Conservation (phyloP, 2,888 invertebrate species). For the Apodemia duryi region DNA sequence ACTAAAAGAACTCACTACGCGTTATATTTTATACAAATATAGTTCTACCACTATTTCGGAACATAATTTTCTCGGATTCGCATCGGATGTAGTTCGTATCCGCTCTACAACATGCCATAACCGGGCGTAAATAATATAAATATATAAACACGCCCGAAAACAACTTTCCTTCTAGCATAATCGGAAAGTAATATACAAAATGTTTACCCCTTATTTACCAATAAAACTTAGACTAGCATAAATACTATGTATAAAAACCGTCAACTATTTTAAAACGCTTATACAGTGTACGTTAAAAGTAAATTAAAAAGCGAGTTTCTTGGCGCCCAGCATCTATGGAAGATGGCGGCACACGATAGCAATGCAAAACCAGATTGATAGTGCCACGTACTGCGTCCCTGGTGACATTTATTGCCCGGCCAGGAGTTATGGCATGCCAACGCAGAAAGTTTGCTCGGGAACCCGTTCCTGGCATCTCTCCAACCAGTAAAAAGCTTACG, state of each 20-base stretch:
- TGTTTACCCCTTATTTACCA: too few relatives aligned
- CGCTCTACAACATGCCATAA: too few relatives aligned
- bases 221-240: background rate
- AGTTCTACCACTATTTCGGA: too few relatives aligned
- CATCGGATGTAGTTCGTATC: too few relatives aligned
- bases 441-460: conserved; percentile 58
- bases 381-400: conserved; percentile 52
- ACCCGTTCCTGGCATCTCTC: conserved; percentile 66
- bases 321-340: conserved; percentile 34
- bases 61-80: too few relatives aligned
- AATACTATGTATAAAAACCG: background rate
- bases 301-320: conserved; percentile 11
- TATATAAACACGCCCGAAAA: too few relatives aligned
- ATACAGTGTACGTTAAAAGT: conserved; percentile 9
- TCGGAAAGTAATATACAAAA: too few relatives aligned
- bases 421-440: conserved; percentile 54
- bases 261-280: conserved; percentile 18
- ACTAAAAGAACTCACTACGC: too few relatives aligned
- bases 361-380: conserved; percentile 69
- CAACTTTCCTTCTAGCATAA: too few relatives aligned
- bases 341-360: conserved; percentile 68
- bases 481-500: conserved; percentile 50
- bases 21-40: too few relatives aligned
- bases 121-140: too few relatives aligned
- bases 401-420: conserved; percentile 63